Base-by-base conservation (phyloP, 2,113 vertebrate species). In the Xiphophorus hellerii region DNA sequence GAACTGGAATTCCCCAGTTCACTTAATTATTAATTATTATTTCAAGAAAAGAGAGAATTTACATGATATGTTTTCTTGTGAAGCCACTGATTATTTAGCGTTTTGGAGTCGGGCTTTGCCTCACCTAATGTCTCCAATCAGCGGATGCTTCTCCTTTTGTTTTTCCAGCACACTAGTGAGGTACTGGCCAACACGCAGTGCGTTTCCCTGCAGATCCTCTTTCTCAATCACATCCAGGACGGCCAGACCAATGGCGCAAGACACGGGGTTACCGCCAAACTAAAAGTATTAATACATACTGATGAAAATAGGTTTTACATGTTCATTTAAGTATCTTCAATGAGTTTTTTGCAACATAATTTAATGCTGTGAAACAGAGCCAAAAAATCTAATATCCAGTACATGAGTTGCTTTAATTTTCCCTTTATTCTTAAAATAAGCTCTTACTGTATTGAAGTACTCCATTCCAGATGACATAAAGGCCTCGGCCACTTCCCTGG, bases 201-300 rank as follows among this genome's bases (percentile, higher is more conserved):
- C 98, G 76, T 99, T 97, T 30, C 93, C 94, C 92, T 94, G 95
- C 48, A 99, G 96, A 90, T 96, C 95, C 90, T 99, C 97, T 76
- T 95, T 96, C 89, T 94, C 94, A 81, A 99, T 97, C 82, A 98
- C 77, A 1, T 98, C 95, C 9, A 99, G 90, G 31, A 99, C 97
- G 1, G 97, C 96, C 90, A 98, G 80, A 1, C 96, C 97, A 82
- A 99, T 94, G 78, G 97, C 97, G 84, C 97, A 99, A 5, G 98
- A 98, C 65, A 99, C 97, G 1, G 97, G 97, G 80, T 99, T 99
- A 60, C 98, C 98, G 70, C 96, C 98, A 92, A 98, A 99, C 98
- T 99, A 84, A 72, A 76, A 79, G 60, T 82, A 70, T 35, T 4
- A 78, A 86, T 67, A 76, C 62, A 17, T 44, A 5, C 4, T 51